Evolutionary conservation across 2,888 invertebrate genomes (phyloP), one percentile per base, ranked within the genome.

Genomic region (Lottia gigantea): DNA sequence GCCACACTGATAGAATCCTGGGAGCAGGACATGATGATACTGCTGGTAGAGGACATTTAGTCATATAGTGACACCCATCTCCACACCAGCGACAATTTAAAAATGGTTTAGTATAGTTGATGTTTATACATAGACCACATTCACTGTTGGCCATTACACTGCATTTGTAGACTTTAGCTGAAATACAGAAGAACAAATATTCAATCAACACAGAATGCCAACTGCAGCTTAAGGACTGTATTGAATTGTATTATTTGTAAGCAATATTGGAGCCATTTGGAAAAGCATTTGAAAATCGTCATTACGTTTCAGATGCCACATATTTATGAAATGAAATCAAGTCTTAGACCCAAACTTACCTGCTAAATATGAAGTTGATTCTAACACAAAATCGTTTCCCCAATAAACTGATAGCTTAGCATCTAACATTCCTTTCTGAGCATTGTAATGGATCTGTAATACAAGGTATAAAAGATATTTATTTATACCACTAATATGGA

Each of bases 1-100:
- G 98, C 86, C 95, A 94, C 75, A 98, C 96, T 92, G 93, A 8
- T 77, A 68, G 49, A 66, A 87, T 82, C 65, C 78, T 92, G 66
- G 92, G 92, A 81, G 93, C 93, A 67, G 93, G 91, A 86, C 97
- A 98, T 7, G 94, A 93, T 85, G 95, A 94, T 82, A 93, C 92
- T 83, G 93, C 63, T 61, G 67, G 70, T 55, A 72, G 72, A 65
- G 73, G 71, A 74, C 85, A 85, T 15, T 76, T 67, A 40, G 73
- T 73, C 31, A 71, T 73, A 74, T 82, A 81, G 62, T 77, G 75
- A 74, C 84, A 88, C 65, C 74, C 93, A 88, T 96, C 96, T 26
- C 94, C 93, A 90, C 98, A 98, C 98, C 98, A 99, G 64, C 95
- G 94, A 87, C 99, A 99, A 81, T 95, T 93, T 87, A 97, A 97